A percentile compares a stretch with the other conserved stretches of the same genome.
phyloP scores from a whole-genome alignment of 2,888 invertebrate genomes.

The Drosophila anomalipes region DNA sequence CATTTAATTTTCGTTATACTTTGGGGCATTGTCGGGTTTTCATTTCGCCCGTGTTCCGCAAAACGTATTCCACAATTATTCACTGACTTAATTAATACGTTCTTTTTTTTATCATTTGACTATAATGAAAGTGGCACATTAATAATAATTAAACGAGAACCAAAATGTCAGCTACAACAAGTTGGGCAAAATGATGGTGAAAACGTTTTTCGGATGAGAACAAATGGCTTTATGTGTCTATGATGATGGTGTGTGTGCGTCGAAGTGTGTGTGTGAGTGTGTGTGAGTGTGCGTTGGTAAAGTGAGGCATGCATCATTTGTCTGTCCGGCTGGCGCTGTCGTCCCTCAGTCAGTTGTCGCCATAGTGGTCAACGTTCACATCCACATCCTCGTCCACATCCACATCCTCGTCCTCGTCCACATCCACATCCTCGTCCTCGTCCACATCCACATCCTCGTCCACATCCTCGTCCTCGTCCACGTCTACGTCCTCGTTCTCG shows the following conservation, averaged over 20 bases:
- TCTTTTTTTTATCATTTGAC: not conserved
- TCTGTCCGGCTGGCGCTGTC: constrained; percentile 26
- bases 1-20: constrained; percentile 40
- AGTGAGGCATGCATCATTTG: constrained; percentile 63
- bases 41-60: constrained; percentile 11
- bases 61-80: not conserved
- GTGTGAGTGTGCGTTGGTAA: constrained; percentile 26
- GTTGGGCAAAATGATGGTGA: constrained; percentile 10
- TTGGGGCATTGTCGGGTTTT: constrained; percentile 4
- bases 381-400: not conserved
- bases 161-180: not conserved
- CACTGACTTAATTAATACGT: not conserved
- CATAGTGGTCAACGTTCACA: constrained; percentile 44
- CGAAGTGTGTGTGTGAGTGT: constrained; percentile 2
- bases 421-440: not conserved
- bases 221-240: constrained; percentile 25
- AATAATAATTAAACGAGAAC: not conserved
- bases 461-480: constrained; percentile 4
- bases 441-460: not conserved
- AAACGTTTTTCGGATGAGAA: constrained; percentile 23
- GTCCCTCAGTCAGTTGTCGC: constrained; percentile 61
- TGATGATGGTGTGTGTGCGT: constrained; percentile 5
- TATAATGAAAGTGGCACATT: not conserved
- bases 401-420: not conserved
- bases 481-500: constrained; percentile 35